Evolutionary conservation across 1,140 invertebrate species (phyloP).

Genomic region (Sinonovacula constricta): DNA sequence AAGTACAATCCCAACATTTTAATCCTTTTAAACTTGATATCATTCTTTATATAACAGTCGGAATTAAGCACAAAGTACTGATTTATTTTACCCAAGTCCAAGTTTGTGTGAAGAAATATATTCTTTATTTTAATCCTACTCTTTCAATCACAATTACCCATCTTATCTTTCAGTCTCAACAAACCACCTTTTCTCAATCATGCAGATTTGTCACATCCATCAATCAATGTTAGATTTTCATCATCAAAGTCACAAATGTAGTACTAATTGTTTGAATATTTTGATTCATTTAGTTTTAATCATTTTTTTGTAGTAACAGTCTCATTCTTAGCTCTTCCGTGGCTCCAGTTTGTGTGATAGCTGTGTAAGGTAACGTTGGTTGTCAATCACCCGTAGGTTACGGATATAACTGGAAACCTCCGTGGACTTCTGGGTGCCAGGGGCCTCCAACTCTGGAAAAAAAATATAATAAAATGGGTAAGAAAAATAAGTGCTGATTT

Average conservation of each 20-base stretch:
- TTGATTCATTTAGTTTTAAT: background rate
- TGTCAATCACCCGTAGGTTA: conserved; percentile 87
- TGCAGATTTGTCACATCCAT: background rate
- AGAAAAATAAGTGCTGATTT: too few relatives aligned
- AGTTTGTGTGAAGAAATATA: too few relatives aligned
- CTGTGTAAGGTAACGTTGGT: conserved; percentile 86
- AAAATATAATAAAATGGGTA: too few relatives aligned
- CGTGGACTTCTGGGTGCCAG: conserved; percentile 29
- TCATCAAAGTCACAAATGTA: background rate
- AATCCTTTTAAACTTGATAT: too few relatives aligned
- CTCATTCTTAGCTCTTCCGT: conserved; percentile 64
- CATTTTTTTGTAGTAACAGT: background rate
- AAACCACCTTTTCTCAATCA: too few relatives aligned
- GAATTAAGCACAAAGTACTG: too few relatives aligned
- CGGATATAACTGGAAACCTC: conserved; percentile 61
- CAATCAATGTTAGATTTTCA: background rate
- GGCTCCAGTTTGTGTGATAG: conserved; percentile 83
- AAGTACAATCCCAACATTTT: too few relatives aligned
- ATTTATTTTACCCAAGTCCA: too few relatives aligned
- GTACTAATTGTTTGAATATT: background rate
- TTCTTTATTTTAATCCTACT: too few relatives aligned
- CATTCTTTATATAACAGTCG: too few relatives aligned
- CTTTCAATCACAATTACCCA: too few relatives aligned
- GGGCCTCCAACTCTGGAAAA: conserved; percentile 43
- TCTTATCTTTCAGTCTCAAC: too few relatives aligned